Evolutionary conservation across 2,797 vertebrate species (phyloP).

Genomic region (Scomberomorus guttatus): DNA sequence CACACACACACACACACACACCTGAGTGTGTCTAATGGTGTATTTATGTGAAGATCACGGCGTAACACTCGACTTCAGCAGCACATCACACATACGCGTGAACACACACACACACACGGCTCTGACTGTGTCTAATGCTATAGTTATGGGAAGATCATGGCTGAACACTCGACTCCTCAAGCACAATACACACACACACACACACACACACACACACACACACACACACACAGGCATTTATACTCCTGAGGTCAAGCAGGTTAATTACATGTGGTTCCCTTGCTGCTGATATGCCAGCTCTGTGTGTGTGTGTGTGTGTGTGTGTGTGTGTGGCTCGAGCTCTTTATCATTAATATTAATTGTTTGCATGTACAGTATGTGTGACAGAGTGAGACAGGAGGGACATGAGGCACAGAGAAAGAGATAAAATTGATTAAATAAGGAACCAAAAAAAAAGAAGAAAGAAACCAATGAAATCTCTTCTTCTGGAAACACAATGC

Average conservation of each 20-base stretch:
- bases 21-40: constrained; percentile 53
- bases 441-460: no score
- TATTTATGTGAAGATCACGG: constrained; percentile 57
- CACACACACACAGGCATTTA: constrained; percentile 87
- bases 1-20: constrained; percentile 26
- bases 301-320: constrained; percentile 7
- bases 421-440: no score
- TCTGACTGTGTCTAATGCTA: constrained; percentile 57
- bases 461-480: no score
- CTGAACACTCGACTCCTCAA: constrained; percentile 45
- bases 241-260: constrained; percentile 87
- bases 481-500: no score
- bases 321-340: not conserved
- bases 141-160: constrained; percentile 56
- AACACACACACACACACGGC: constrained; percentile 16
- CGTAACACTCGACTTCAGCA: constrained; percentile 32
- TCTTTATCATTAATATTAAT: not conserved
- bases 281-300: constrained; percentile 84
- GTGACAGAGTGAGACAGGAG: not conserved
- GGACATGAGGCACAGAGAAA: no score
- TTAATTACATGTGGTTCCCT: constrained; percentile 93
- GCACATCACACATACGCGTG: not conserved
- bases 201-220: constrained; percentile 28
- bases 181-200: constrained; percentile 31
- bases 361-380: not conserved